Conservation (phyloP, 2,113 vertebrate genomes). For the Eleginops maclovinus region DNA sequence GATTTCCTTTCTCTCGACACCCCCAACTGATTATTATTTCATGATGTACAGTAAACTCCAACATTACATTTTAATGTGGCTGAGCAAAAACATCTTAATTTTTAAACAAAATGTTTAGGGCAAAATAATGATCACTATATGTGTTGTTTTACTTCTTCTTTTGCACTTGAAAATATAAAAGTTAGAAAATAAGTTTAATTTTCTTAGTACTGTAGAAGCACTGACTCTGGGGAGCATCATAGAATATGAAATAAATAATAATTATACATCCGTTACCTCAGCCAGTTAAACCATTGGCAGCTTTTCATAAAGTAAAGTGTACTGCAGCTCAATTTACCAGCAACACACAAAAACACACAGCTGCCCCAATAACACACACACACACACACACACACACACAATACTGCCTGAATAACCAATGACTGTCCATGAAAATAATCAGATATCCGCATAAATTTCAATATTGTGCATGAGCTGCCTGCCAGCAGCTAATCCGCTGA, state of each 20-base stretch:
- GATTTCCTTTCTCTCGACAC: neutral
- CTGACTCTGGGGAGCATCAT: neutral
- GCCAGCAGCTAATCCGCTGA: slow-evolving; percentile 10
- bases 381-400: neutral
- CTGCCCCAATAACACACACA: neutral
- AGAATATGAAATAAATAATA: too few relatives aligned
- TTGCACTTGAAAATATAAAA: too few relatives aligned
- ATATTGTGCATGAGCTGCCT: neutral
- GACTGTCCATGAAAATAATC: neutral
- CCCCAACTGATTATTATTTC: neutral
- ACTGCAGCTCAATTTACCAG: too few relatives aligned
- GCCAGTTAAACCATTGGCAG: too few relatives aligned
- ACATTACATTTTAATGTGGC: neutral
- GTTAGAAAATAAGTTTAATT: neutral
- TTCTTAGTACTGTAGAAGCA: neutral
- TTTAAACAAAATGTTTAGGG: neutral
- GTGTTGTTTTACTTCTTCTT: neutral
- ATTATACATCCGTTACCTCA: too few relatives aligned
- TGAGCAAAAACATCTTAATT: neutral
- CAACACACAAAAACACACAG: neutral
- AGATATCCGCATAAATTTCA: neutral
- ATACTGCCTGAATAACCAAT: too few relatives aligned
- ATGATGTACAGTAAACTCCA: neutral
- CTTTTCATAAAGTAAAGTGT: too few relatives aligned
- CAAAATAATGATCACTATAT: neutral